Evolutionary conservation across 2,113 vertebrate species (phyloP), one percentile per base, ranked within the genome.

Genomic region (Globicephala melas): DNA sequence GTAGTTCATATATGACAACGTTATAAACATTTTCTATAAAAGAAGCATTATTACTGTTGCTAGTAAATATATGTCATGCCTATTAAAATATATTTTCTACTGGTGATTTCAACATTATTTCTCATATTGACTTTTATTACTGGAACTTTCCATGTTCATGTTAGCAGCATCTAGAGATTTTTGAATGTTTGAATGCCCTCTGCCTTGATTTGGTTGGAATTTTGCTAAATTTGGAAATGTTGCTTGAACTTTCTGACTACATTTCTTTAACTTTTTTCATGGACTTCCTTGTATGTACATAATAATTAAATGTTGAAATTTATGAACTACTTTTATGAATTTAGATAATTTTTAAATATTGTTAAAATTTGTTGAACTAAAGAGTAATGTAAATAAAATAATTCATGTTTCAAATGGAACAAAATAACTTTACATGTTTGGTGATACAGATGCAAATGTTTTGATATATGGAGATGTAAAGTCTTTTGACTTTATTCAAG

Each of bases 11-110:
- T 90, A 94, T 98, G 97, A 96, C 97, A 98, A 97, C 97, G 97
- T 98, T 97, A 87, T 95, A 95, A 91, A 85, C 92, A 41, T 98
- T 98, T 98, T 98, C 95, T 98, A 98, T 92, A 85, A 91, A 87
- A 93, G 92, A 91, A 38, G 93, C 97, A 82, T 97, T 88, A 73
- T 86, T 93, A 65, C 86, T 95, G 23, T 98, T 92, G 17, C 92
- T 97, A 97, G 98, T 98, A 95, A 98, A 99, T 85, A 98, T 93
- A 58, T 96, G 97, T 98, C 99, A 98, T 98, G 97, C 98, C 97
- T 99, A 98, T 99, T 99, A 99, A 98, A 99, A 98, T 98, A 98
- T 85, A 98, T 98, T 99, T 99, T 99, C 99, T 99, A 99, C 98
- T 98, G 97, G 98, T 98, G 83, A 86, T 94, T 98, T 98, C 97